Evolutionary conservation across 2,113 vertebrate genomes (phyloP).

Genomic region (Prietella phreatophila): DNA sequence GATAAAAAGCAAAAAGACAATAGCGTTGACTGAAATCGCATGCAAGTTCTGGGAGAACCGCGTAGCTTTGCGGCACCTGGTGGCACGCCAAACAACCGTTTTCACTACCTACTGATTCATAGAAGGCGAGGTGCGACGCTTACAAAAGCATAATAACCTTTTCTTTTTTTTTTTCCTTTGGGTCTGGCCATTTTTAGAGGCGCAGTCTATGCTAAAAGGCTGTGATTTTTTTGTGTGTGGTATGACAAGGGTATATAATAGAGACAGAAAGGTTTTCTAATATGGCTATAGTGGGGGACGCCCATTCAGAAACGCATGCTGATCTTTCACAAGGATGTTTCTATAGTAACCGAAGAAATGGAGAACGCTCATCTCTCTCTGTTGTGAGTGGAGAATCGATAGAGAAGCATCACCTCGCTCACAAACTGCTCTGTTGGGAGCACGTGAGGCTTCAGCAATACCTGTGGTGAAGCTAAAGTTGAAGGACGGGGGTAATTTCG

Average conservation of each 20-base stretch:
- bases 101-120: not conserved
- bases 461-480: slow-evolving; percentile 26
- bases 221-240: not conserved
- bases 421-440: slow-evolving; percentile 25
- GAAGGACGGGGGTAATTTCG: slow-evolving; percentile 22
- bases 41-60: not conserved
- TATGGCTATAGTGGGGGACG: slow-evolving; percentile 43
- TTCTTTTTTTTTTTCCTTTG: too few species aligned
- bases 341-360: slow-evolving; percentile 65
- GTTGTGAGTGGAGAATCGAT: slow-evolving; percentile 32
- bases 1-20: not conserved
- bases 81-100: not conserved
- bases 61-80: too few species aligned
- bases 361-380: slow-evolving; percentile 45
- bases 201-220: slow-evolving; percentile 3
- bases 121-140: not conserved
- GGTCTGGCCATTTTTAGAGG: not conserved
- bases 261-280: slow-evolving; percentile 40
- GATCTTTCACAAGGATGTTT: slow-evolving; percentile 58
- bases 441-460: not conserved
- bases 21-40: too few species aligned
- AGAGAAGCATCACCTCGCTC: slow-evolving; percentile 22
- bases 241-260: slow-evolving; percentile 6
- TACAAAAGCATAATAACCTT: slow-evolving; percentile 25
- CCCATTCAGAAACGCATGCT: slow-evolving; percentile 54